These are phyloP conservation scores for Leuctra nigra DNA, from an alignment of 2,888 invertebrate species.

Conservation along the genomic window DNA sequence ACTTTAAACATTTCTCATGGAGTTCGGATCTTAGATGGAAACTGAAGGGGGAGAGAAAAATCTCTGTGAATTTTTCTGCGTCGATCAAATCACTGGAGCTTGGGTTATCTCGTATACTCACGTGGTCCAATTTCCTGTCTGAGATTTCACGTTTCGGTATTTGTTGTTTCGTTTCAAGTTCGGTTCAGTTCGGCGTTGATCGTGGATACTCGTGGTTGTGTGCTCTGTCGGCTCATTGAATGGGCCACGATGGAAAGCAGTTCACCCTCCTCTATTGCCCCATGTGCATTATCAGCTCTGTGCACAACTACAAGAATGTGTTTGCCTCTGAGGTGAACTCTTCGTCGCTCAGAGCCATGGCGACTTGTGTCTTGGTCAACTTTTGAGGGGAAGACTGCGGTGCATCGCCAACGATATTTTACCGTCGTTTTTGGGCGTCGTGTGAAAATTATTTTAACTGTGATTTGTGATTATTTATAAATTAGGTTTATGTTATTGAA, in stretches of 20 bases:
- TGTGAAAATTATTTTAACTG: too few species aligned
- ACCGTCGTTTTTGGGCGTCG: too few species aligned
- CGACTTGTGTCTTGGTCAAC: too few species aligned
- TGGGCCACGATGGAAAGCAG: not conserved
- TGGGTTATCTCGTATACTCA: not conserved
- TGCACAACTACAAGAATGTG: too few species aligned
- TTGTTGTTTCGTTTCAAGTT: slow-evolving; percentile 9
- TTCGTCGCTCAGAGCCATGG: too few species aligned
- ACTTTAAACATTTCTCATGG: not conserved
- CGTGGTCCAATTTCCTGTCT: not conserved
- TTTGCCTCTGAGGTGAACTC: too few species aligned
- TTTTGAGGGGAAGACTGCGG: too few species aligned
- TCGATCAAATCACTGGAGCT: too few species aligned
- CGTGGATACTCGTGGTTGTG: slow-evolving; percentile 3
- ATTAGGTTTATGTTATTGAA: too few species aligned
- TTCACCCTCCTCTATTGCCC: slow-evolving; percentile 14
- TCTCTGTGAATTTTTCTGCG: not conserved
- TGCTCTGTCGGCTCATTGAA: slow-evolving; percentile 13
- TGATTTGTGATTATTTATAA: too few species aligned
- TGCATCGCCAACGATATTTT: too few species aligned
- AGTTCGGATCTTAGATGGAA: not conserved
- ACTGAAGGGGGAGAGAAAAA: not conserved
- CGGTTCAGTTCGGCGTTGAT: slow-evolving; percentile 12
- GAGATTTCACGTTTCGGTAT: not conserved
- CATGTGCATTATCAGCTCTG: slow-evolving; percentile 1